phyloP scores from a whole-genome alignment of 2,888 invertebrate genomes.

The Chloromyia formosa region DNA sequence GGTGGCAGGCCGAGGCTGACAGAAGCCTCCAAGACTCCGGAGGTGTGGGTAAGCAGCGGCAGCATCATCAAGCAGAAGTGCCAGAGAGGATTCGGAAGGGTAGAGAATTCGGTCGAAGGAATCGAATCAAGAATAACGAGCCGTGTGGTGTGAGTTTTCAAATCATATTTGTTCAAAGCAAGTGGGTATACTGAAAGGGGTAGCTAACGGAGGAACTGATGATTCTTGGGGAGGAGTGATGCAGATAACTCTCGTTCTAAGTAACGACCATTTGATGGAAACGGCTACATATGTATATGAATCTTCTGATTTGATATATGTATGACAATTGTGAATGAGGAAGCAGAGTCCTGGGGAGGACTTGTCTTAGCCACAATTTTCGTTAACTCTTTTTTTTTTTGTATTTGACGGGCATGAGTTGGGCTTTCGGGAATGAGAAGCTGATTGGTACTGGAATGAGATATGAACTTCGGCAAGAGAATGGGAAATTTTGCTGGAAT shows the following conservation, averaged over 20 bases:
- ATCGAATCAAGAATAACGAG: neutral
- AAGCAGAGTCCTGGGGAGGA: neutral
- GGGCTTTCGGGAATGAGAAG: neutral
- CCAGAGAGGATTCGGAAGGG: constrained; percentile 15
- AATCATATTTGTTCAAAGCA: constrained; percentile 32
- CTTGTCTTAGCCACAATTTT: constrained; percentile 5
- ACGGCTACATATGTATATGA: constrained; percentile 24
- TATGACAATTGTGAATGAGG: constrained; percentile 35
- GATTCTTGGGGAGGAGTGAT: neutral
- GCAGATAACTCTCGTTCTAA: constrained; percentile 8
- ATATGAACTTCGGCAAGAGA: neutral
- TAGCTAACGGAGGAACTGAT: neutral
- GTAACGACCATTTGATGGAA: constrained; percentile 34
- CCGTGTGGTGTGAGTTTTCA: constrained; percentile 16
- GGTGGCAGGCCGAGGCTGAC: neutral
- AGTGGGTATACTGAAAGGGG: neutral
- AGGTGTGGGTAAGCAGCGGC: too few relatives aligned
- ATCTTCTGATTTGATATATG: constrained; percentile 27
- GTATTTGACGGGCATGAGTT: constrained; percentile 9
- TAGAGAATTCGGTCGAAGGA: constrained; percentile 1
- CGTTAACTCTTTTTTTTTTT: constrained; percentile 13
- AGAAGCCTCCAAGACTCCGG: too few relatives aligned
- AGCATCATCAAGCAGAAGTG: neutral
- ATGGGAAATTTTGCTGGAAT: neutral
- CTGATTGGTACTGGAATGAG: neutral